A percentile compares a stretch with the other conserved stretches of the same genome.
phyloP scores from a whole-genome alignment of 53 echinoderm and acorn worm species.

The Paracentrotus lividus region DNA sequence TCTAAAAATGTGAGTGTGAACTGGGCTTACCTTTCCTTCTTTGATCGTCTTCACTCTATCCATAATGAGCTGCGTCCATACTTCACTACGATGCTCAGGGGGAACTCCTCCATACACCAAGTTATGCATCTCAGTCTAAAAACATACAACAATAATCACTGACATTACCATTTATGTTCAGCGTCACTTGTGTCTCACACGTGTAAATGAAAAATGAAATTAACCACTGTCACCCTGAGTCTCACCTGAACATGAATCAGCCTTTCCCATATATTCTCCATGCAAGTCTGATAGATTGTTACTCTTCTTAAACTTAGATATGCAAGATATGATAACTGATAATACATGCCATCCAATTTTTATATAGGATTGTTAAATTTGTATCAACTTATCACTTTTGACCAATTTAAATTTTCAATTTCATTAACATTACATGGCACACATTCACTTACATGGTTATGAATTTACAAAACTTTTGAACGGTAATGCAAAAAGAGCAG shows the following conservation, averaged over 20 bases:
- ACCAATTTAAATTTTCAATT: neutral
- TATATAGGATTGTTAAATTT: no score
- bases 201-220: no score
- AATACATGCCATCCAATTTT: no score
- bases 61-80: constrained; percentile 90
- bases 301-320: no score
- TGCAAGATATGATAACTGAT: no score
- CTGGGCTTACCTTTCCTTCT: constrained; percentile 85
- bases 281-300: no score
- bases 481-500: no score
- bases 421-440: neutral
- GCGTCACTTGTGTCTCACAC: no score
- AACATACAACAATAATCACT: neutral
- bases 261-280: no score
- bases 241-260: no score
- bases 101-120: constrained; percentile 96
- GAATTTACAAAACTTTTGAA: neutral
- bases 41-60: constrained; percentile 82
- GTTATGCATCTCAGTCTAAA: constrained; percentile 79
- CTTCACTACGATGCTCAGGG: constrained; percentile 84
- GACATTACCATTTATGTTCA: no score
- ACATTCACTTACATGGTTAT: neutral
- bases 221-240: no score
- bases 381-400: neutral
- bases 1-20: neutral